Base-by-base conservation (phyloP, 2,797 vertebrate species). In the Micrastur ruficollis region DNA sequence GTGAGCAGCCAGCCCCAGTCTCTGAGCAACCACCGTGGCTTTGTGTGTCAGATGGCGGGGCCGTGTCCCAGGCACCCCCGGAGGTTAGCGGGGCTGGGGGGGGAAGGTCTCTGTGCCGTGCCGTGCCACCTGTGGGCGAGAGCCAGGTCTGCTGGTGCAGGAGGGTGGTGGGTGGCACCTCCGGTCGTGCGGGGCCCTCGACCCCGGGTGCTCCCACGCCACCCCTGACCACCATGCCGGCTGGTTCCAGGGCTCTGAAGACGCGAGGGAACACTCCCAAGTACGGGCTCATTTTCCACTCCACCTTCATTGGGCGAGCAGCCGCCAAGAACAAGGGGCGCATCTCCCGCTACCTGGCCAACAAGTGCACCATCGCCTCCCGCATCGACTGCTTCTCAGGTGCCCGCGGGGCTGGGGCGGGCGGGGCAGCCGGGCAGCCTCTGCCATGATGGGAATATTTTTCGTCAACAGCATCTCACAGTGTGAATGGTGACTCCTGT, bases 401-500 rank as follows among this genome's bases (percentile, higher is more conserved):
- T 99, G 90, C 97, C 96, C 62, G 40, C 38, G n/a, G 40, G 38
- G 32, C 29, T 2, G 6, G 34, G 16, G n/a, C 26, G 7, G 19
- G 25, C 1, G 2, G 34, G 47, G 27, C 21, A 22, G 12, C 6
- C 3, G 1, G 14, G 32, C 36, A 11, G 53, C 96, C 96, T 97
- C 97, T 94, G 99, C 99, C 2, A 23, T 99, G 99, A 99, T 99
- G 99, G 96, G 95, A 71, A 85, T 53, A 99, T 99, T 99, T 99
- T 99, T 99, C 99, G 99, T 99, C 99, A 99, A 98, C 99, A 99
- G 99, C 71, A 99, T 99, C 96, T 98, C 99, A 97, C 98, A 25
- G 32, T 5, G 98, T 97, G 98, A 98, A 98, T 98, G 98, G 95
- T 98, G 98, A 98, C 52, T 12, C 19, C 7, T 63, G 12, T 92